Conservation (phyloP, 2,113 vertebrate species). For the Forbesichthys agassizii region DNA sequence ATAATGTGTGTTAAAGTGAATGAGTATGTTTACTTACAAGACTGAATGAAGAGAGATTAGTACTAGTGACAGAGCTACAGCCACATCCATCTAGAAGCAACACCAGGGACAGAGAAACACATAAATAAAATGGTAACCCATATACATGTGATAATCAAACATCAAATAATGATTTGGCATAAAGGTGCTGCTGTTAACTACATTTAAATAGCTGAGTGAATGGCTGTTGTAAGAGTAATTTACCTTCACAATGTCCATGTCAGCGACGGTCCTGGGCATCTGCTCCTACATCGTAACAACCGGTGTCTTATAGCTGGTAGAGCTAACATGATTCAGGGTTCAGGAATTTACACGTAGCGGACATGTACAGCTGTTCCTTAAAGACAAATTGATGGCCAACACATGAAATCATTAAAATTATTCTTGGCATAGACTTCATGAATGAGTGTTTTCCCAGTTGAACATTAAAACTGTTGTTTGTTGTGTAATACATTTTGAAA, state of each 20-base stretch:
- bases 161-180: too few species aligned
- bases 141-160: too few species aligned
- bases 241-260: conserved; percentile 59
- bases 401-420: too few species aligned
- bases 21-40: conserved; percentile 35
- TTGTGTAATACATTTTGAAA: not conserved
- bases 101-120: not conserved
- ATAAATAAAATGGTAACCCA: too few species aligned
- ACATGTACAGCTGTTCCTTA: too few species aligned
- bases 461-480: not conserved
- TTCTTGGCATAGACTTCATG: too few species aligned
- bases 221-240: not conserved
- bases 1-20: too few species aligned
- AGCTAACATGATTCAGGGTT: conserved; percentile 8
- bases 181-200: not conserved
- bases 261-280: conserved; percentile 8
- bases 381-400: too few species aligned
- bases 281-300: not conserved
- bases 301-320: conserved; percentile 24
- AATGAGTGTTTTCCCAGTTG: too few species aligned
- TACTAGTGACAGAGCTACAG: conserved; percentile 8
- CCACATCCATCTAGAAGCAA: conserved; percentile 24
- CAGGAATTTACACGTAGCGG: conserved; percentile 31
- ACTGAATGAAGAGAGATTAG: conserved; percentile 25
- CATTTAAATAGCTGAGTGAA: not conserved